Evolutionary conservation across 2,888 invertebrate genomes (phyloP).

Genomic region (Mylabris sibirica): DNA sequence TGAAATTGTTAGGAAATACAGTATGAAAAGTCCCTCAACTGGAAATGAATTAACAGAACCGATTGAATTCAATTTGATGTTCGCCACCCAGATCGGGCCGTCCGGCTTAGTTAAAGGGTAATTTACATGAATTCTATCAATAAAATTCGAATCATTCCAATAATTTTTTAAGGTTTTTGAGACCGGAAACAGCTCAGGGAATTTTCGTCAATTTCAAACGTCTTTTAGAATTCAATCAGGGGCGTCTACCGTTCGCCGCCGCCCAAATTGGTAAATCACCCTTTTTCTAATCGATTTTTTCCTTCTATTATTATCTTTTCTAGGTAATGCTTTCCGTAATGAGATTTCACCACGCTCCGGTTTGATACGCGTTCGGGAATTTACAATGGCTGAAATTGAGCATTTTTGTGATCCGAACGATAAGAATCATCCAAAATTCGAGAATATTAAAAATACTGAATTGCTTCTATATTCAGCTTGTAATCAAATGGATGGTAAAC

Average conservation of each 20-base stretch:
- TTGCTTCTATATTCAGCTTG: constrained; percentile 92
- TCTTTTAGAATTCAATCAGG: constrained; percentile 96
- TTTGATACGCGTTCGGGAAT: constrained; percentile 93
- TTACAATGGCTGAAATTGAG: constrained; percentile 99
- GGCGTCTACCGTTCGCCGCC: constrained; percentile 94
- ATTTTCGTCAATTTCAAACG: constrained; percentile 99
- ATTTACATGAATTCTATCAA: constrained; percentile 16
- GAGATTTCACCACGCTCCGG: constrained; percentile 99
- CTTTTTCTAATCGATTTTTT: no score
- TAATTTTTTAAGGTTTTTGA: constrained; percentile 71
- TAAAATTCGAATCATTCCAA: constrained; percentile 2
- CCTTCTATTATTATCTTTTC: no score
- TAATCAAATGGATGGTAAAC: constrained; percentile 96
- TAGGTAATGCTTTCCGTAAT: constrained; percentile 89
- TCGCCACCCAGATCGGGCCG: constrained; percentile 97
- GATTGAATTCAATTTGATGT: constrained; percentile 99
- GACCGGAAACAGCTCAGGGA: constrained; percentile 99
- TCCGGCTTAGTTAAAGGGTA: constrained; percentile 91
- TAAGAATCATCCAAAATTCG: constrained; percentile 92
- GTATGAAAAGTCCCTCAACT: constrained; percentile 94
- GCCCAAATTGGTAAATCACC: constrained; percentile 86
- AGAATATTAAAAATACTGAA: constrained; percentile 74
- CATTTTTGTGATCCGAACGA: constrained; percentile 95
- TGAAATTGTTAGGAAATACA: constrained; percentile 81
- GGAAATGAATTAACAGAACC: constrained; percentile 95